phyloP scores from a whole-genome alignment of 2,797 vertebrate species.

The Crenichthys baileyi region DNA sequence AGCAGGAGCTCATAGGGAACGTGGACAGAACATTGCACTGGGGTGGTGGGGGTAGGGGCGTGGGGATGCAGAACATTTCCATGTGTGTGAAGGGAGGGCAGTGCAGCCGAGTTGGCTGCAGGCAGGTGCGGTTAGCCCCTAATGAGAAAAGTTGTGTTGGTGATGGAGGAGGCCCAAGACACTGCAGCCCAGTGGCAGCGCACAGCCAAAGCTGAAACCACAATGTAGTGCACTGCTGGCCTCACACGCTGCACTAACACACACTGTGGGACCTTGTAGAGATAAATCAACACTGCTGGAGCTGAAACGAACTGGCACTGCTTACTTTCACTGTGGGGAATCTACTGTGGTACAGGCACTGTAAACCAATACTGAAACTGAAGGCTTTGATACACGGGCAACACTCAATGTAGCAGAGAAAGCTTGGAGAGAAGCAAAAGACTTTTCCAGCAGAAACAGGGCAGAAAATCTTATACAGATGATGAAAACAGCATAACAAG shows the following conservation, averaged over 20 bases:
- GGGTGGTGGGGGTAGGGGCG: slow-evolving; percentile 19
- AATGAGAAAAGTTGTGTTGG: slow-evolving; percentile 83
- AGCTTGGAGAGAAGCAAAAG: slow-evolving; percentile 4
- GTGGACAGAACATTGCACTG: slow-evolving; percentile 54
- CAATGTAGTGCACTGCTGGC: slow-evolving; percentile 75
- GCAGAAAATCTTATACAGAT: not conserved
- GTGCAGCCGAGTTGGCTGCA: slow-evolving; percentile 72
- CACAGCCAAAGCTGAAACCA: slow-evolving; percentile 74
- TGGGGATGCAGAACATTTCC: slow-evolving; percentile 80
- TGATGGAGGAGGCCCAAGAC: slow-evolving; percentile 80
- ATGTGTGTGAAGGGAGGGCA: slow-evolving; percentile 78
- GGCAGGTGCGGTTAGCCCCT: slow-evolving; percentile 82
- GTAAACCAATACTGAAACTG: slow-evolving; percentile 74
- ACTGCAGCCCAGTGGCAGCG: slow-evolving; percentile 73
- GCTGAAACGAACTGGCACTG: slow-evolving; percentile 68
- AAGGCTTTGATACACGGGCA: slow-evolving; percentile 63
- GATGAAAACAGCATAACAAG: not conserved
- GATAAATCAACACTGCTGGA: slow-evolving; percentile 76
- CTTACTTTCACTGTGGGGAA: slow-evolving; percentile 59
- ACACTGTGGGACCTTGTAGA: slow-evolving; percentile 67
- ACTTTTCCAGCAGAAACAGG: slow-evolving; percentile 1
- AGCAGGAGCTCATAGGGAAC: slow-evolving; percentile 59
- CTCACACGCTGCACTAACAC: slow-evolving; percentile 73
- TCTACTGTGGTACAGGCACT: slow-evolving; percentile 65
- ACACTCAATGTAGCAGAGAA: slow-evolving; percentile 49